These are phyloP conservation scores for Microctenopoma steveboyesi DNA, from an alignment of 2,797 vertebrate genomes.

Conservation along the genomic window DNA sequence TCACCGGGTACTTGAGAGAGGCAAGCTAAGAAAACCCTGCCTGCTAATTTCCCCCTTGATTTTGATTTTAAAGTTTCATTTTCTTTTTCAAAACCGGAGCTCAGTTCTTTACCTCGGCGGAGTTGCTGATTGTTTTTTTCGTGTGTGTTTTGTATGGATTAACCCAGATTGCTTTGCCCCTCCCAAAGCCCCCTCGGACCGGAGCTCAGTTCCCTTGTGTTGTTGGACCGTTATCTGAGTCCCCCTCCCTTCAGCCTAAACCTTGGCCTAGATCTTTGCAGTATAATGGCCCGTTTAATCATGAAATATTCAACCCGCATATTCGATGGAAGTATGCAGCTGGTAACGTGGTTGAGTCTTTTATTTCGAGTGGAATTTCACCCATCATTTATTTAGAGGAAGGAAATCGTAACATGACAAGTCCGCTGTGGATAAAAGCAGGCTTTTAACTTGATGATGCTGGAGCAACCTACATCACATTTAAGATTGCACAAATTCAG, in stretches of 20 bases:
- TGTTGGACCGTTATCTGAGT: slow-evolving; percentile 78
- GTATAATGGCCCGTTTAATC: slow-evolving; percentile 76
- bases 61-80: not conserved
- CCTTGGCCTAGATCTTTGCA: slow-evolving; percentile 79
- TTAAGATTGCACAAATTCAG: slow-evolving; percentile 29
- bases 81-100: not conserved
- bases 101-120: slow-evolving; percentile 15
- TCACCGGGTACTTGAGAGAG: slow-evolving; percentile 11
- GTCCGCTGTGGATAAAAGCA: slow-evolving; percentile 31
- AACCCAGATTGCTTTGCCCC: slow-evolving; percentile 74
- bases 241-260: slow-evolving; percentile 61
- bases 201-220: slow-evolving; percentile 54
- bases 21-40: slow-evolving; percentile 1
- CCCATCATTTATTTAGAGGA: slow-evolving; percentile 74
- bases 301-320: slow-evolving; percentile 82
- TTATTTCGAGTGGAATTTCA: slow-evolving; percentile 66
- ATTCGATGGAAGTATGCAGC: slow-evolving; percentile 62
- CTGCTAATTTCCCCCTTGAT: slow-evolving; percentile 18
- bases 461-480: slow-evolving; percentile 24
- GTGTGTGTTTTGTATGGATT: slow-evolving; percentile 72
- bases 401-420: slow-evolving; percentile 57
- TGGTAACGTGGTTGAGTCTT: slow-evolving; percentile 58
- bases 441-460: slow-evolving; percentile 43
- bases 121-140: slow-evolving; percentile 55
- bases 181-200: slow-evolving; percentile 63